These are phyloP conservation scores for Cheilosia soror DNA, from an alignment of 2,888 invertebrate species.

Conservation along the genomic window DNA sequence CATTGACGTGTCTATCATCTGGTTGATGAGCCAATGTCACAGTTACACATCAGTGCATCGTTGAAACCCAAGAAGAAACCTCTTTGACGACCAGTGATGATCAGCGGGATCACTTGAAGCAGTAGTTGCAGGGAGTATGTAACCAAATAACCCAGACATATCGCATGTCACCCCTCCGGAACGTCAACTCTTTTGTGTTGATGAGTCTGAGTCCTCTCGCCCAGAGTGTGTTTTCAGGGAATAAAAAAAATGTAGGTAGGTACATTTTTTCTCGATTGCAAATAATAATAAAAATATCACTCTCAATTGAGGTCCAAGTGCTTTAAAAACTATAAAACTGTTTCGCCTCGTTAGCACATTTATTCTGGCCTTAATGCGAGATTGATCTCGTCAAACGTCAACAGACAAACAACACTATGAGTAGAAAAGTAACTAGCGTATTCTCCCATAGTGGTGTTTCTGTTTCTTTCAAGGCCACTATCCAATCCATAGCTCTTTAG, in stretches of 20 bases:
- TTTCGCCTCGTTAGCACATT: slow-evolving; percentile 39
- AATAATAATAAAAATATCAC: slow-evolving; percentile 55
- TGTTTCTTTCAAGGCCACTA: slow-evolving; percentile 44
- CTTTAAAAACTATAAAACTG: slow-evolving; percentile 22
- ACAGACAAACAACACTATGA: background rate
- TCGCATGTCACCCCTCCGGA: slow-evolving; percentile 42
- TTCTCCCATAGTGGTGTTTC: slow-evolving; percentile 19
- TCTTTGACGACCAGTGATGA: background rate
- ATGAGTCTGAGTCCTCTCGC: background rate
- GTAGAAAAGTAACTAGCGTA: background rate
- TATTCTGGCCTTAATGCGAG: slow-evolving; percentile 47
- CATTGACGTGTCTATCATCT: slow-evolving; percentile 56
- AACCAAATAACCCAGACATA: slow-evolving; percentile 64
- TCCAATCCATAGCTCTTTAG: background rate
- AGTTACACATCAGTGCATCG: slow-evolving; percentile 61
- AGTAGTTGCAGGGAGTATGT: slow-evolving; percentile 32
- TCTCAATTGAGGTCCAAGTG: slow-evolving; percentile 60
- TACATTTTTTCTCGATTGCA: slow-evolving; percentile 49
- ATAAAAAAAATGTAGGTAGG: slow-evolving; percentile 3
- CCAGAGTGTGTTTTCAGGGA: background rate
- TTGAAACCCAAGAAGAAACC: slow-evolving; percentile 57
- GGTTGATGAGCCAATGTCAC: slow-evolving; percentile 68
- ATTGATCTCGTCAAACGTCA: slow-evolving; percentile 59
- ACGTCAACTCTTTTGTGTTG: slow-evolving; percentile 1
- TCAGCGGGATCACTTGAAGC: background rate